These are phyloP conservation scores for Lethocerus indicus DNA, from an alignment of 1,140 invertebrate species.

Conservation along the genomic window DNA sequence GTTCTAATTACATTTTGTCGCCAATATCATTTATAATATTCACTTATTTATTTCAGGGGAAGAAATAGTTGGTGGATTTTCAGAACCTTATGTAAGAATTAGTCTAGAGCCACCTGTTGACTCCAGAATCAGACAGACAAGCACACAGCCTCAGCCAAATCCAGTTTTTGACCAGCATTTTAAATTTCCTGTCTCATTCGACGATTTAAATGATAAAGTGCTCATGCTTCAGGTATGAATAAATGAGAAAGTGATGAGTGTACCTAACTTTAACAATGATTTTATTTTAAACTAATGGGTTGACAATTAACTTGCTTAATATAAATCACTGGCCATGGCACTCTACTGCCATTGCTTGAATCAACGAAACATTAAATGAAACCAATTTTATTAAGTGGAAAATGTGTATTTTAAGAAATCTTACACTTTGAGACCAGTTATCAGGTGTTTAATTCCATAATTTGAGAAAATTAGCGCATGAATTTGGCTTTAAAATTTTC, in stretches of 20 bases:
- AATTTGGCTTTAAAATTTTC: no score
- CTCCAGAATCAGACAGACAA: slow-evolving; percentile 60
- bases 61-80: slow-evolving; percentile 41
- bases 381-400: no score
- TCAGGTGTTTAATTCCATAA: no score
- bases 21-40: neutral
- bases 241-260: no score
- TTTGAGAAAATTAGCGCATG: no score
- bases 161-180: slow-evolving; percentile 71
- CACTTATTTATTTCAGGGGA: slow-evolving; percentile 2
- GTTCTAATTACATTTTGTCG: neutral
- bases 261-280: neutral
- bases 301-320: neutral
- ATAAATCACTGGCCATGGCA: no score
- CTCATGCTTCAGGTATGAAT: slow-evolving; percentile 47
- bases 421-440: no score
- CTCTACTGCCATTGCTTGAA: no score
- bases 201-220: slow-evolving; percentile 55
- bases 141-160: slow-evolving; percentile 54
- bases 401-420: no score
- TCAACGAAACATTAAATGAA: no score
- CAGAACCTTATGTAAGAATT: slow-evolving; percentile 69
- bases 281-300: neutral
- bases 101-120: slow-evolving; percentile 63
- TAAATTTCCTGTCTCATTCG: slow-evolving; percentile 67